phyloP scores from a whole-genome alignment of 2,113 vertebrate species.

The Laticauda colubrina region DNA sequence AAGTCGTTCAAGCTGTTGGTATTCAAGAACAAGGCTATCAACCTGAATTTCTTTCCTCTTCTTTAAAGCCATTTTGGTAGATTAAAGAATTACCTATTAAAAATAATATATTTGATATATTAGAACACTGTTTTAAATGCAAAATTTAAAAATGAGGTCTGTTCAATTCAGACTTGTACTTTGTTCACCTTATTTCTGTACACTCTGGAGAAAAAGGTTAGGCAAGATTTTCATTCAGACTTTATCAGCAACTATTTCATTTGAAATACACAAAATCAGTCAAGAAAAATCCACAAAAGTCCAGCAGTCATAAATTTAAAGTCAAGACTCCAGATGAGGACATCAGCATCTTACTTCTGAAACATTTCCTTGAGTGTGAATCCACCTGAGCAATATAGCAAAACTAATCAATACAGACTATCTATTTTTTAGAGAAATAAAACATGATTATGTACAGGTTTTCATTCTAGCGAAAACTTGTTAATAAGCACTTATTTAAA shows the following conservation, averaged over 20 bases:
- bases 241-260: accelerated
- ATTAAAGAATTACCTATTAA: slow-evolving; percentile 33
- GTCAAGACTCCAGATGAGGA: neutral
- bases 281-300: accelerated
- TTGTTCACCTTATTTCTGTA: neutral
- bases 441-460: neutral
- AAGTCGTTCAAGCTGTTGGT: slow-evolving; percentile 74
- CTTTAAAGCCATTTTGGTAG: slow-evolving; percentile 85
- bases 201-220: neutral
- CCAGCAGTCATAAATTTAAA: too few relatives aligned
- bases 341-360: neutral
- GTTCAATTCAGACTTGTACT: neutral
- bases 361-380: neutral
- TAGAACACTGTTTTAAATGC: slow-evolving; percentile 14
- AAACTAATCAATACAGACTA: neutral
- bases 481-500: neutral
- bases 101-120: neutral
- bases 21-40: slow-evolving; percentile 75
- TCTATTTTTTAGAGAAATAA: neutral
- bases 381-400: neutral
- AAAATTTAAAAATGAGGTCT: neutral
- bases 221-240: slow-evolving; percentile 10
- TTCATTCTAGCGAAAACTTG: neutral
- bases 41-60: slow-evolving; percentile 85
- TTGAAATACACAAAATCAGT: neutral